These are phyloP conservation scores for Anolis sagrei DNA, from an alignment of 2,113 vertebrate species.

Conservation along the genomic window DNA sequence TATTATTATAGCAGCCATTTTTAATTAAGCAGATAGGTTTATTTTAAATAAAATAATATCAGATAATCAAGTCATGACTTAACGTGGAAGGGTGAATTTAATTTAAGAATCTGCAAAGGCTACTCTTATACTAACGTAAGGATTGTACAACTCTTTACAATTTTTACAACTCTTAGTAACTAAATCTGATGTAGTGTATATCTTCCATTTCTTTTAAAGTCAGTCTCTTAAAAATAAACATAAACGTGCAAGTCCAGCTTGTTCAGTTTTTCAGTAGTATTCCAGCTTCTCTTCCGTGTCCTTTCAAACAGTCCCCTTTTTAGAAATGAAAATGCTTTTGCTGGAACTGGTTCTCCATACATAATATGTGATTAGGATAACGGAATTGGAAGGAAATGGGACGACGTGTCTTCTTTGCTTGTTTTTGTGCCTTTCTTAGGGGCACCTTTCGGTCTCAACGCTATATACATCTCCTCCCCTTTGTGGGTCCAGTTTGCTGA, in stretches of 20 bases:
- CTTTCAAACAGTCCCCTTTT: slow-evolving; percentile 73
- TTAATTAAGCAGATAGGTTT: slow-evolving; percentile 81
- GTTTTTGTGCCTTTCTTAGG: slow-evolving; percentile 92
- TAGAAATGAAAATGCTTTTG: slow-evolving; percentile 78
- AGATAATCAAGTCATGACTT: slow-evolving; percentile 85
- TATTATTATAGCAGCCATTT: slow-evolving; percentile 86
- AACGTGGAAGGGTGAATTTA: slow-evolving; percentile 82
- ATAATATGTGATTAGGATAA: slow-evolving; percentile 74
- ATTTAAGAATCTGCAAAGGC: slow-evolving; percentile 83
- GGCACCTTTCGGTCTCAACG: slow-evolving; percentile 90
- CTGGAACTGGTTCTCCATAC: slow-evolving; percentile 81
- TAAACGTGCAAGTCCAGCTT: slow-evolving; percentile 95
- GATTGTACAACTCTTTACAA: slow-evolving; percentile 86
- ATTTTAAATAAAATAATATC: slow-evolving; percentile 85
- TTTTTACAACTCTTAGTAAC: slow-evolving; percentile 87
- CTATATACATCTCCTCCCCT: slow-evolving; percentile 94
- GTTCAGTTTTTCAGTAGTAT: slow-evolving; percentile 90
- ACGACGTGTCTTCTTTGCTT: slow-evolving; percentile 89
- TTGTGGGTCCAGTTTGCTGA: slow-evolving; percentile 93
- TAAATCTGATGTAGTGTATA: slow-evolving; percentile 82
- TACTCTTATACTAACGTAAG: slow-evolving; percentile 80
- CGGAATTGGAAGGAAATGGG: slow-evolving; percentile 95
- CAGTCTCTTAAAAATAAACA: slow-evolving; percentile 85
- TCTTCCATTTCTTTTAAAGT: slow-evolving; percentile 77
- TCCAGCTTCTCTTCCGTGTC: slow-evolving; percentile 81